A percentile compares a stretch with the other conserved stretches of the same genome.
Conservation (phyloP, 2,797 vertebrate genomes). For the Cynodonichthys magdalenae region DNA sequence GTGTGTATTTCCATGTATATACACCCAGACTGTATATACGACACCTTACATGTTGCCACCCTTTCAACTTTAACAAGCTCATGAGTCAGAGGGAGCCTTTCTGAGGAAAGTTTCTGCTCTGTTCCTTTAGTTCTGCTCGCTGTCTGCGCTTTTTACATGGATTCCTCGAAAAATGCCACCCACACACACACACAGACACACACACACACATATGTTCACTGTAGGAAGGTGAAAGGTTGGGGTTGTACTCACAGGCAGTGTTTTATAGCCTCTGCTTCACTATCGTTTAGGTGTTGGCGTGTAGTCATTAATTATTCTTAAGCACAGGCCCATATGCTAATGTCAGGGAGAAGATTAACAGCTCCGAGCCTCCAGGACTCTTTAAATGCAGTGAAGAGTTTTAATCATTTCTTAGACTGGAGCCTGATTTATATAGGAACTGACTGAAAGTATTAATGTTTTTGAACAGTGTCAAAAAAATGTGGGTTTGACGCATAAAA, state of each 20-base stretch:
- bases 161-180: conserved; percentile 14
- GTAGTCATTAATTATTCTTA: conserved; percentile 52
- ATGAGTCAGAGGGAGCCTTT: conserved; percentile 27
- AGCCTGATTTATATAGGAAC: not conserved
- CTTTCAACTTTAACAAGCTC: conserved; percentile 49
- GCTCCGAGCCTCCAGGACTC: conserved; percentile 16
- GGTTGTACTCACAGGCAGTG: conserved; percentile 39
- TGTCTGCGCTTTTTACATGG: conserved; percentile 10
- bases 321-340: conserved; percentile 44
- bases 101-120: conserved; percentile 38
- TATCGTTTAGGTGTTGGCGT: conserved; percentile 39
- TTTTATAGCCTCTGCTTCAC: conserved; percentile 44
- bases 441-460: too few relatives aligned
- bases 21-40: conserved; percentile 80
- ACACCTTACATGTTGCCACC: conserved; percentile 71
- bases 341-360: conserved; percentile 34
- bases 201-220: not conserved
- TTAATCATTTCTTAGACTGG: conserved; percentile 1
- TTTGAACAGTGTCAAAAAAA: too few relatives aligned
- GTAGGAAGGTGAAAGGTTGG: conserved; percentile 33
- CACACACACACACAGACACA: conserved; percentile 14
- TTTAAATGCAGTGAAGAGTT: not conserved
- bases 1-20: conserved; percentile 77
- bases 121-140: conserved; percentile 32
- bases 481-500: not conserved